phyloP scores from a whole-genome alignment of 1,140 invertebrate species.

The Lepidotrigona ventralis region DNA sequence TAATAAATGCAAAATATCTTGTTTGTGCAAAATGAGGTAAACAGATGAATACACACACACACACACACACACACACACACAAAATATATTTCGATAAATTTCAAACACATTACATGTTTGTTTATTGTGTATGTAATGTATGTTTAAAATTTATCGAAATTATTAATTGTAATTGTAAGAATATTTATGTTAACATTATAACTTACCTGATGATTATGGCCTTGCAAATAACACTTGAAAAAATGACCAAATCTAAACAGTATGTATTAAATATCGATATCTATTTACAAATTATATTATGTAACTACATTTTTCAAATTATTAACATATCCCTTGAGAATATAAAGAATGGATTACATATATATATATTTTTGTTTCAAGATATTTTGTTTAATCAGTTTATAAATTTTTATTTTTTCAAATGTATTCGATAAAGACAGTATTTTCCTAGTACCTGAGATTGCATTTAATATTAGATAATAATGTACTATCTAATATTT shows the following conservation, averaged over 20 bases:
- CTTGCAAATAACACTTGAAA: conserved; percentile 38
- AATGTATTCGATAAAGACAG: conserved; percentile 12
- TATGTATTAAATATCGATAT: conserved; percentile 26
- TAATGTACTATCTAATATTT: not conserved
- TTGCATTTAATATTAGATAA: not conserved
- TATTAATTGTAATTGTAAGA: conserved; percentile 1
- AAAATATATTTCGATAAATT: too few relatives aligned
- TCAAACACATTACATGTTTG: not conserved
- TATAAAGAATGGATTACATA: not conserved
- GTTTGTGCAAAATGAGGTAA: not conserved
- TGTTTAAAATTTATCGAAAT: not conserved
- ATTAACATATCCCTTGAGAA: conserved; percentile 25
- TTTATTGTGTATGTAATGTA: not conserved
- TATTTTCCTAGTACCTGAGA: conserved; percentile 41
- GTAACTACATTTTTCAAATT: conserved; percentile 1
- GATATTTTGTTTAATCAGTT: not conserved
- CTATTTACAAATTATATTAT: conserved; percentile 19
- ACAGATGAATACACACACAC: not conserved
- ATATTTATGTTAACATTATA: conserved; percentile 8
- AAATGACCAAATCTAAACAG: conserved; percentile 30
- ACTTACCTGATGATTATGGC: conserved; percentile 41
- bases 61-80: too few relatives aligned
- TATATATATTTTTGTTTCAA: not conserved
- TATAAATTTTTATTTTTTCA: not conserved
- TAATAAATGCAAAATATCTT: not conserved